Evolutionary conservation across 2,797 vertebrate species (phyloP), one percentile per base, ranked within the genome.

Genomic region (Lithobates pipiens): DNA sequence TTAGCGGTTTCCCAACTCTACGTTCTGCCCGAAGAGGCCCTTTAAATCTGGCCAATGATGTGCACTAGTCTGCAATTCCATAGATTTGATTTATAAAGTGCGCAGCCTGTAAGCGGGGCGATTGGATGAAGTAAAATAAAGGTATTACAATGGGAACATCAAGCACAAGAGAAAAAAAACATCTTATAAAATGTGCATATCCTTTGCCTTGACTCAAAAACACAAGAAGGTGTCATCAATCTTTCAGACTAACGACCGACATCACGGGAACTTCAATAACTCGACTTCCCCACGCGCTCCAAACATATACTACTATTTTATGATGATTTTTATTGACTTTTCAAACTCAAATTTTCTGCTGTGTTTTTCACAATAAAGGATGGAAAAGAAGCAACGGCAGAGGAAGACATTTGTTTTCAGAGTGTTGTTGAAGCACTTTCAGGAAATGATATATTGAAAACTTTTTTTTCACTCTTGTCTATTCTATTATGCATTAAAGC

Each of bases 261-360:
- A 82, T 86, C 85, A 71, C 29, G 74, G 65, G 25, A 86, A 76
- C 73, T 82, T 82, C 85, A 86, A 77, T 81, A 86, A 82, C 72
- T 27, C 74, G 78, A 71, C 61, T 80, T 80, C 65, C 44, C 77
- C 46, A 50, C 27, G 29, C 32, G 39, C 76, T 36, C 61, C 75
- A 77, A 70, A 84, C 76, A 84, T 39, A 69, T 39, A 83, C 76
- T 50, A 50, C 63, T 69, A 77, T 70, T 80, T 80, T 80, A 80
- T 80, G 68, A 80, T 80, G 70, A 80, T 71, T 84, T 77, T 77
- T 84, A 85, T 79, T 74, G 83, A 85, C 76, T 85, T 85, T 85
- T 85, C 50, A 78, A 80, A 85, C 68, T 78, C 68, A 78, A 72
- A 84, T 84, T 78, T 72, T 84, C 69, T 84, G 71, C 68, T 34